These are phyloP conservation scores for Tokudaia muenninki DNA, from an alignment of 2,797 vertebrate species.

Conservation along the genomic window DNA sequence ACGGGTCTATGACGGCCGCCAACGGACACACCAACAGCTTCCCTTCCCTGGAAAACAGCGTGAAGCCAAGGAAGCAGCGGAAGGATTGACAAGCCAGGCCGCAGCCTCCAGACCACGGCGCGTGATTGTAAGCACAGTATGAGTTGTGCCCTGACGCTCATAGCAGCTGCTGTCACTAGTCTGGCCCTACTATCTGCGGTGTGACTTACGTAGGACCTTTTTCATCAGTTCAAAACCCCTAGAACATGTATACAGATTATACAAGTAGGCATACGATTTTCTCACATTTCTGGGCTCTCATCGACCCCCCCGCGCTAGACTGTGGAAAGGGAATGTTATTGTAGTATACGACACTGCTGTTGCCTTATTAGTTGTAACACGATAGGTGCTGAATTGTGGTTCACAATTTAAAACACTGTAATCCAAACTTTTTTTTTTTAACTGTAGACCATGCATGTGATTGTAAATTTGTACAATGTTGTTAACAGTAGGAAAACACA, in stretches of 20 bases:
- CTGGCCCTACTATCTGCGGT: conserved; percentile 87
- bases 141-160: conserved; percentile 88
- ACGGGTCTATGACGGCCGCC: conserved; percentile 88
- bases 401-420: conserved; percentile 91
- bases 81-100: conserved; percentile 90
- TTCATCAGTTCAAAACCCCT: conserved; percentile 89
- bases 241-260: conserved; percentile 87
- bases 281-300: conserved; percentile 88
- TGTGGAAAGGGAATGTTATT: conserved; percentile 88
- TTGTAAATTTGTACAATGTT: conserved; percentile 89
- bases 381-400: conserved; percentile 92
- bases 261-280: conserved; percentile 87
- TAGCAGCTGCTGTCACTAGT: conserved; percentile 90
- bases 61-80: conserved; percentile 92
- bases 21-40: conserved; percentile 94
- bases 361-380: conserved; percentile 92
- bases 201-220: conserved; percentile 87
- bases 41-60: conserved; percentile 88
- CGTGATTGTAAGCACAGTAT: conserved; percentile 90
- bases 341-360: conserved; percentile 91
- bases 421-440: conserved; percentile 89
- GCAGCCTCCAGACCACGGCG: conserved; percentile 84
- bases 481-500: conserved; percentile 89
- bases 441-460: conserved; percentile 90
- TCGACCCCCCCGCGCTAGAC: conserved; percentile 86